Evolutionary conservation across 2,888 invertebrate species (phyloP).

Genomic region (Pinctada fucata): DNA sequence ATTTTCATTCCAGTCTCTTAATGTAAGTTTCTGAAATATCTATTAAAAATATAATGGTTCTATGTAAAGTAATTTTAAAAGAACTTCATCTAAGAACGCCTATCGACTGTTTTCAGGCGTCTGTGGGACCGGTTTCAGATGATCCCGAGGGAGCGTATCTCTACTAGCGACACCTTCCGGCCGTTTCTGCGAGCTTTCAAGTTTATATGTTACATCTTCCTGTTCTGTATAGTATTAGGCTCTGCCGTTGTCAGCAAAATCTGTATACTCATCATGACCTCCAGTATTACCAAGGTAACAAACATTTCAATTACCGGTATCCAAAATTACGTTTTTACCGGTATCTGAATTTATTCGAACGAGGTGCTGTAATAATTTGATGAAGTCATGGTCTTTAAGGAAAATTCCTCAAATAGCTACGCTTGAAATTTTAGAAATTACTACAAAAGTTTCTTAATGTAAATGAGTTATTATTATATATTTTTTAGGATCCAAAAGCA

Average conservation of each 20-base stretch:
- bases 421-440: no score
- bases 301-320: no score
- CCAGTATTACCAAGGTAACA: conserved; percentile 57
- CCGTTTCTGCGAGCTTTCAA: conserved; percentile 71
- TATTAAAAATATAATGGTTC: no score
- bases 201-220: conserved; percentile 88
- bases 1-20: neutral
- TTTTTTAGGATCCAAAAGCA: conserved; percentile 33
- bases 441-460: no score
- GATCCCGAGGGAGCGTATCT: conserved; percentile 63
- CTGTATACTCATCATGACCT: conserved; percentile 80
- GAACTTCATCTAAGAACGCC: no score
- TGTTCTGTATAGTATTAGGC: conserved; percentile 89
- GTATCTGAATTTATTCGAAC: no score
- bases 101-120: conserved; percentile 45
- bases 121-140: conserved; percentile 71
- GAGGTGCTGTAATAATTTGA: no score
- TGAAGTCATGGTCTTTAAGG: no score
- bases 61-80: no score
- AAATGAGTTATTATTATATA: neutral
- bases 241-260: conserved; percentile 93
- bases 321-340: no score
- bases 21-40: no score
- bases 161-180: conserved; percentile 56
- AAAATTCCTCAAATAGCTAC: neutral